Evolutionary conservation across 2,113 vertebrate genomes (phyloP), one percentile per base, ranked within the genome.

Genomic region (Mustela nigripes): DNA sequence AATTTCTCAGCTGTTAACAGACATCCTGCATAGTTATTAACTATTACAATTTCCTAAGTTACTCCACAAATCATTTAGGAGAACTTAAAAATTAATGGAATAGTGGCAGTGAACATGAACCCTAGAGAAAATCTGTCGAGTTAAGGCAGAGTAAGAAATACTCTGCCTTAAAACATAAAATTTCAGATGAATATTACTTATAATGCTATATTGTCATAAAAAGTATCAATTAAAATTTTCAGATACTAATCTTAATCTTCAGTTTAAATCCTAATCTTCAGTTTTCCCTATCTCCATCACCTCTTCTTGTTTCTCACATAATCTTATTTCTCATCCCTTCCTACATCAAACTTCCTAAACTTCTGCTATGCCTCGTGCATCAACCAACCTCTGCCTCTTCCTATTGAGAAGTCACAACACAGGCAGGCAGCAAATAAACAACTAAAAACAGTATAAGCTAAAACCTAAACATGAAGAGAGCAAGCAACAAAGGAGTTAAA

Each of bases 121-220:
- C 69, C 16, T 22, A 83, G 22, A 91, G 48, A 94, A 93, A 96
- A 79, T 63, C 28, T 95, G 60, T 78, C 56, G 33, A 11, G 14
- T 48, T 78, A 78, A 48, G 26, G 26, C 45, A 28, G 26, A 48
- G 9, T 48, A 53, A 53, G 4, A 53, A 53, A 53, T 16, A 63
- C 83, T 53, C 45, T 88, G 24, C 48, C 69, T 93, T 91, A 71
- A 96, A 97, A 81, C 7, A 94, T 31, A 96, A 96, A 93, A 96
- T 65, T 60, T 81, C 71, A 91, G 22, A 56, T 85, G 76, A 95
- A 86, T 53, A 33, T 95, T 21, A 71, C 85, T 91, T 91, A 80
- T 81, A 84, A 95, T 42, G 36, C 53, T 87, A 89, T 69, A 12
- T 24, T 78, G 42, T 89, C 79, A 88, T 53, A 15, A 89, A 92